Base-by-base conservation (phyloP, 1,140 invertebrate genomes). In the Panagrolaimus sp. region DNA sequence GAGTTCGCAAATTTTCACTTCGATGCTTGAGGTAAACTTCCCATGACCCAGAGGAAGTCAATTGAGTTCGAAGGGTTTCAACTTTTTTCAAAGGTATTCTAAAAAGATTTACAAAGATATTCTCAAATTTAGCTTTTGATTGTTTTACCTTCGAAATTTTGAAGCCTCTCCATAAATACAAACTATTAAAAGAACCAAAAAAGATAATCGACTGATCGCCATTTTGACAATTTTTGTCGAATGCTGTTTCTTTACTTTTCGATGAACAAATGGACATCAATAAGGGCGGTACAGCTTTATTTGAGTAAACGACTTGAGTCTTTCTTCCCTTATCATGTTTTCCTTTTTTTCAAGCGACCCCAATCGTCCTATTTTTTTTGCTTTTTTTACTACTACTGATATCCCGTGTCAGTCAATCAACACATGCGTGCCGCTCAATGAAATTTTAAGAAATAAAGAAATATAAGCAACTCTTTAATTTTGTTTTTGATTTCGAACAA, bases 1-100 rank as follows among this genome's bases (percentile, higher is more conserved):
- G 70, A 32, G 32, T 70, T 8, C 65, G 62, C 47, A 77, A 44
- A 14, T 65, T 69, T 44, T 79, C 73, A 24, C 52, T 21, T 7
- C 77, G 70, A 66, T 77, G 76, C 43, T 77, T 77, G 0, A 71
- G 10, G 67, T 55, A 77, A 24, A 45, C 47, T n/a, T 73, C 74
- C 38, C 65, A 62, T 63, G 77, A 77, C 26, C 55, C 73, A 21
- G 62, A 38, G 15, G 68, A 48, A n/a, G 55, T 38, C 9, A 77
- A 48, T 24, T 32, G 65, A 45, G 47, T 65, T 17, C 74, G 76
- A 26, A 79, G n/a, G 12, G 76, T 77, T 24, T 69, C 52, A 48
- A 67, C 28, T 38, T 76, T 75, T 28, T 69, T 46, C 43, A 77
- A 68, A 21, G 70, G 67, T 44, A 77, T 55, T 17, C 75, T 77